These are phyloP conservation scores for Carassius auratus DNA, from an alignment of 2,113 vertebrate species.

Conservation along the genomic window DNA sequence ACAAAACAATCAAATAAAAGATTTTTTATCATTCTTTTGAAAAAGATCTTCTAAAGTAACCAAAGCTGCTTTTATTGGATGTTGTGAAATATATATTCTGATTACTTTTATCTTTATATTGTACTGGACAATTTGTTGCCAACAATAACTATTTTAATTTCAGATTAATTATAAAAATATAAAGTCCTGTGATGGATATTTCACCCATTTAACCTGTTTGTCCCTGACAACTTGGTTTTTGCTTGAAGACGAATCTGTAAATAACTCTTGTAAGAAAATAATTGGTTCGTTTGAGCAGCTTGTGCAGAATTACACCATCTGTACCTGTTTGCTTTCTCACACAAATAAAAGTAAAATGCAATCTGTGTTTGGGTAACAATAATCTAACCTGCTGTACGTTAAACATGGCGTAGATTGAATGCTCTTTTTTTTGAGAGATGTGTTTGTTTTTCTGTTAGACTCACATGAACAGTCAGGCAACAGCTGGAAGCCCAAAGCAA, in stretches of 20 bases:
- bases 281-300: neutral
- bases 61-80: too few species aligned
- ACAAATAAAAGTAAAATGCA: neutral
- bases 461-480: neutral
- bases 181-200: neutral
- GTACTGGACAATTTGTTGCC: too few species aligned
- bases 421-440: neutral
- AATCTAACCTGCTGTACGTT: neutral
- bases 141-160: neutral
- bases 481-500: constrained; percentile 10
- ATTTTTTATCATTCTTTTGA: neutral
- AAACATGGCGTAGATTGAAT: neutral
- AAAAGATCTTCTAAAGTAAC: too few species aligned
- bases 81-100: too few species aligned
- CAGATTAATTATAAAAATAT: neutral
- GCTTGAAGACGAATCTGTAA: neutral
- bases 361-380: neutral
- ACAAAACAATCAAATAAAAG: neutral
- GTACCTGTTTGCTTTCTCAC: constrained; percentile 7
- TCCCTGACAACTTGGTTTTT: neutral
- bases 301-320: constrained; percentile 11
- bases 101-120: too few species aligned
- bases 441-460: neutral
- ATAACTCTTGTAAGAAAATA: neutral
- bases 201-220: neutral